These are phyloP conservation scores for Drosophila ezoana DNA, from an alignment of 2,888 invertebrate genomes.

Conservation along the genomic window DNA sequence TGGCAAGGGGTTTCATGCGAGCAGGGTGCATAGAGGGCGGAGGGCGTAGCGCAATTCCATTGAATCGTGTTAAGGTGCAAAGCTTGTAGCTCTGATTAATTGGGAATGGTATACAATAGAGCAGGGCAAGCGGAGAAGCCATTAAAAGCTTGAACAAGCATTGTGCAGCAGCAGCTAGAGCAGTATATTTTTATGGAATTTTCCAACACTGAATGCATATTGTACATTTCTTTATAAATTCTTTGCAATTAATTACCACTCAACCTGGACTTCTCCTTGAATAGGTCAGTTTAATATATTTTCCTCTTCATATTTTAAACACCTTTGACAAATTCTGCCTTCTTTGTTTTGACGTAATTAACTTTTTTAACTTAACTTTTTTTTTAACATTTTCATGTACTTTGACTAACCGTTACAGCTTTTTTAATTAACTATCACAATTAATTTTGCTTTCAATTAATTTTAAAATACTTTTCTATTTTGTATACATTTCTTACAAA, in stretches of 20 bases:
- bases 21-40: not conserved
- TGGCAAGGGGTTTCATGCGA: conserved; percentile 35
- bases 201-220: conserved; percentile 4
- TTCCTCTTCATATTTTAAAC: conserved; percentile 3
- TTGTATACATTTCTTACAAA: conserved; percentile 21
- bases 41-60: conserved; percentile 15
- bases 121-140: conserved; percentile 10
- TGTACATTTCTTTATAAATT: not conserved
- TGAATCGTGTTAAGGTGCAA: conserved; percentile 47
- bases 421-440: conserved; percentile 13
- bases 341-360: conserved; percentile 11
- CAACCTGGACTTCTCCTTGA: not conserved
- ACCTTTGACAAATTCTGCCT: not conserved
- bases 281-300: not conserved
- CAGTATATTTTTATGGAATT: not conserved
- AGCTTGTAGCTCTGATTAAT: conserved; percentile 52
- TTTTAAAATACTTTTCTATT: conserved; percentile 7
- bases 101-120: conserved; percentile 23
- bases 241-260: conserved; percentile 3
- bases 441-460: not conserved
- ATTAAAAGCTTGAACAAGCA: conserved; percentile 1
- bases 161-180: not conserved
- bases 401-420: not conserved
- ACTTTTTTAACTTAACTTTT: no score
- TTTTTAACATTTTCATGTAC: conserved; percentile 12